phyloP scores from a whole-genome alignment of 2,797 vertebrate genomes.

The Heteromormyrus szaboi region DNA sequence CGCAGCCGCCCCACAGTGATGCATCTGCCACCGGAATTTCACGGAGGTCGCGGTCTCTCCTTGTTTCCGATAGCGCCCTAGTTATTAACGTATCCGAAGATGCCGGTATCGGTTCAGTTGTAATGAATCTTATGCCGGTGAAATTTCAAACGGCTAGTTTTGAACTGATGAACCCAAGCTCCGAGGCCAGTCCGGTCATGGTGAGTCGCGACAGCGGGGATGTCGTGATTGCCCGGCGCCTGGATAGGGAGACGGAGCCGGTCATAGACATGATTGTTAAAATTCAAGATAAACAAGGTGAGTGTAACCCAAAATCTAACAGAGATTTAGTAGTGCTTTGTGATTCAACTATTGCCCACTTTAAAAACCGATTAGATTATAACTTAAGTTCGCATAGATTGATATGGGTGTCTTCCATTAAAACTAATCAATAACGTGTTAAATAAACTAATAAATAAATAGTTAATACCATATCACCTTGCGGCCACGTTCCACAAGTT shows the following conservation, averaged over 20 bases:
- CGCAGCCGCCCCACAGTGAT: slow-evolving; percentile 12
- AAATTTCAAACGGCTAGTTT: slow-evolving; percentile 61
- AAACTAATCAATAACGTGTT: neutral
- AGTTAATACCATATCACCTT: neutral
- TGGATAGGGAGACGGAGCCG: slow-evolving; percentile 72
- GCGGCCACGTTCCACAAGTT: neutral
- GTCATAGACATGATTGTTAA: slow-evolving; percentile 64
- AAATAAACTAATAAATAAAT: neutral
- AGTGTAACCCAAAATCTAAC: slow-evolving; percentile 30
- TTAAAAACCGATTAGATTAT: neutral
- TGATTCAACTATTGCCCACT: neutral
- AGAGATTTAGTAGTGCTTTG: neutral
- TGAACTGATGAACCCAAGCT: slow-evolving; percentile 64
- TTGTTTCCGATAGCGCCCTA: slow-evolving; percentile 51
- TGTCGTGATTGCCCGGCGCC: slow-evolving; percentile 61
- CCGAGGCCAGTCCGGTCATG: slow-evolving; percentile 61
- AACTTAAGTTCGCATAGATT: neutral
- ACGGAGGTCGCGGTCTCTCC: slow-evolving; percentile 52
- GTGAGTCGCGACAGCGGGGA: slow-evolving; percentile 70
- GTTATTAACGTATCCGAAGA: slow-evolving; percentile 71
- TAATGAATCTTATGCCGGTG: slow-evolving; percentile 65
- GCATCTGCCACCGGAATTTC: slow-evolving; percentile 29
- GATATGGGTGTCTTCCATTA: neutral
- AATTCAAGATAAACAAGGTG: slow-evolving; percentile 69
- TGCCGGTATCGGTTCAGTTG: slow-evolving; percentile 63